Percentiles rank a stretch among this genome's conserved stretches.
Conservation (phyloP, 2,113 vertebrate species). For the Bothrops jararaca region DNA sequence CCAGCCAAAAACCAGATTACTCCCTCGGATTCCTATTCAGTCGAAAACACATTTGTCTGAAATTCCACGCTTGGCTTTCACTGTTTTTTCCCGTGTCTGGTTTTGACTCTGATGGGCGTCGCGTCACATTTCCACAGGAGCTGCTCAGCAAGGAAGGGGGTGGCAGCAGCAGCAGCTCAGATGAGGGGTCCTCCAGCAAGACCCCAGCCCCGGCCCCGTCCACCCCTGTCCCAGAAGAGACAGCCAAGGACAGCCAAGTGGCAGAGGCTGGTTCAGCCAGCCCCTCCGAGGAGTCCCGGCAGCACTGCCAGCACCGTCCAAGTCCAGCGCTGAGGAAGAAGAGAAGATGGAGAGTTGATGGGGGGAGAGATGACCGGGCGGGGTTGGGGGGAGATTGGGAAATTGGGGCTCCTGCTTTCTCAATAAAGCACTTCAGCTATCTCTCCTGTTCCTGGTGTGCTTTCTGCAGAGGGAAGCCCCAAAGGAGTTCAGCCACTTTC, state of each 20-base stretch:
- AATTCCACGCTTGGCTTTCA: background rate
- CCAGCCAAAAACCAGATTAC: background rate
- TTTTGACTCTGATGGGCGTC: background rate
- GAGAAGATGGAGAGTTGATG: conserved; percentile 2
- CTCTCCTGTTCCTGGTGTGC: background rate
- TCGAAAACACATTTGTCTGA: background rate
- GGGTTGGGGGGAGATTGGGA: background rate
- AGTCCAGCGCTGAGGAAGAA: conserved; percentile 33
- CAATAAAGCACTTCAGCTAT: background rate
- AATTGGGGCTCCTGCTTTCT: background rate
- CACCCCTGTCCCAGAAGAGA: background rate
- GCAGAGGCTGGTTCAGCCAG: conserved; percentile 31
- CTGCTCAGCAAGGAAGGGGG: conserved; percentile 16
- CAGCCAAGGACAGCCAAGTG: background rate
- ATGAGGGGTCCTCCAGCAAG: conserved; percentile 10
- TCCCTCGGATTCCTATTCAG: background rate
- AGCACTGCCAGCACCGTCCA: conserved; percentile 47
- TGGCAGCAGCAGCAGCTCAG: background rate
- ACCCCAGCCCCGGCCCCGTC: background rate
- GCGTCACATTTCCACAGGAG: background rate
- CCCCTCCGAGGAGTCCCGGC: conserved; percentile 48
- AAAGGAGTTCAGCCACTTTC: background rate
- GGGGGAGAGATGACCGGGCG: accelerated
- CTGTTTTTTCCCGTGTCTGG: background rate
- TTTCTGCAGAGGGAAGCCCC: background rate